A percentile compares a stretch with the other conserved stretches of the same genome.
Conservation (phyloP, 2,888 invertebrate genomes). For the Aphodius granarius region DNA sequence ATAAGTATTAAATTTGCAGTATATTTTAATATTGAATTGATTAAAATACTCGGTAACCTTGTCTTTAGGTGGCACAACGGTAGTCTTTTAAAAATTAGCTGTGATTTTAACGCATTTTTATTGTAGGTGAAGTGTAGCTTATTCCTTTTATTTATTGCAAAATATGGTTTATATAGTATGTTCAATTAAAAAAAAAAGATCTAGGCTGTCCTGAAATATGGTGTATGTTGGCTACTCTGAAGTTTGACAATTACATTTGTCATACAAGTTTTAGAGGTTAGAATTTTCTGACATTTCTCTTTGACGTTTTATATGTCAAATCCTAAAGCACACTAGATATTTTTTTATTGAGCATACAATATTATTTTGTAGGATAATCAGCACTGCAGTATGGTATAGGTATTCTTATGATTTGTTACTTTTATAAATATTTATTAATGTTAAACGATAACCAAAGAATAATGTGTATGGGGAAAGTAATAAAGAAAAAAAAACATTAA, state of each 20-base stretch:
- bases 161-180: not conserved
- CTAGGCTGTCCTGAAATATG: too few species aligned
- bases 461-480: conserved; percentile 18
- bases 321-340: not conserved
- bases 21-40: not conserved
- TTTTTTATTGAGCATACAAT: not conserved
- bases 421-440: conserved; percentile 27
- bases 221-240: too few species aligned
- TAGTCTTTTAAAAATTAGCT: not conserved
- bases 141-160: not conserved
- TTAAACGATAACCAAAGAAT: conserved; percentile 27
- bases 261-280: not conserved
- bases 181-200: too few species aligned
- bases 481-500: conserved; percentile 8
- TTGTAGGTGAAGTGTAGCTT: not conserved
- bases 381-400: conserved; percentile 9
- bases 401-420: conserved; percentile 11
- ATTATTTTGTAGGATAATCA: not conserved
- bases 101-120: not conserved
- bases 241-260: too few species aligned
- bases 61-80: not conserved
- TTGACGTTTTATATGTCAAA: too few species aligned
- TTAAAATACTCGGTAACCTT: not conserved
- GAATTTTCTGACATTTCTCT: not conserved
- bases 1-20: not conserved